Base-by-base conservation (phyloP, 2,113 vertebrate species). In the Emydocephalus ijimae region DNA sequence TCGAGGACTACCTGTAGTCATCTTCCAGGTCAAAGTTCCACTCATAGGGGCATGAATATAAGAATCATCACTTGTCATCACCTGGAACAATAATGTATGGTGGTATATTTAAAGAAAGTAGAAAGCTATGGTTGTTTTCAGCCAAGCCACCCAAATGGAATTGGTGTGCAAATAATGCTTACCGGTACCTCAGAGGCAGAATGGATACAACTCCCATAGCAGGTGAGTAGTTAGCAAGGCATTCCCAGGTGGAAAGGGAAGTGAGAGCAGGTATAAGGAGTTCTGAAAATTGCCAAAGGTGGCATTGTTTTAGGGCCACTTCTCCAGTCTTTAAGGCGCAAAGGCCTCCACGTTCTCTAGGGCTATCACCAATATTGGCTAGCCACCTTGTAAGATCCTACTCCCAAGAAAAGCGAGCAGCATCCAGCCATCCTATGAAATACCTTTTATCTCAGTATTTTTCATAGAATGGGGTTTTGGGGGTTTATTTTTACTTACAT, bases 401-500 rank as follows among this genome's bases (percentile, higher is more conserved):
- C 26, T 90, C 57, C 43, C 50, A 90, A 64, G 26, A 8, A 85
- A 85, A 39, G n/a, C 9, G 34, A 24, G 15, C 4, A 3, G 24
- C 39, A 43, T 23, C 5, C 24, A 74, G 50, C 7, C 59, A 61
- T 10, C 86, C 18, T 59, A 1, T 48, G 21, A 50, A 39, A 61
- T 21, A 43, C 18, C 34, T 88, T 88, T 55, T 26, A 74, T 34
- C 12, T 24, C 43, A 26, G 4, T 4, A 39, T 48, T 54, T 48
- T 39, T 59, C 61, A 26, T 50, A 34, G 12, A 34, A 34, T 21
- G 15, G 29, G 12, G 56, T 2, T 57, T 3, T 26, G 1, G 48
- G 54, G 54, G 54, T 9, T 6, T 64, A 5, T 69, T n/a, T n/a
- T n/a, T 6, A 96, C 99, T 99, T 96, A 99, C 99, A 99, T 98